Conservation (phyloP, 1,140 invertebrate genomes). For the Dendroctonus ponderosae region DNA sequence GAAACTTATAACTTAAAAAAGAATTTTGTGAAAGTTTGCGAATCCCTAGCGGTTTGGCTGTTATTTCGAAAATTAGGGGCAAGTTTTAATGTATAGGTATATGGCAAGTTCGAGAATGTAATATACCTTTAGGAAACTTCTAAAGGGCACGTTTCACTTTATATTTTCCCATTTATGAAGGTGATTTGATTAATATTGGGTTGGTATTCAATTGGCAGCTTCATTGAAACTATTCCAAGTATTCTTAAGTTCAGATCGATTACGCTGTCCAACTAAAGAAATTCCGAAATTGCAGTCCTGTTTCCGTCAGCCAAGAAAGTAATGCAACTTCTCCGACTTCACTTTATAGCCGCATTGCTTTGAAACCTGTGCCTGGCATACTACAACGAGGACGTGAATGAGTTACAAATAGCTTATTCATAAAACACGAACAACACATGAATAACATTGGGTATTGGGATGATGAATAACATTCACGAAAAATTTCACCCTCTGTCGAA, state of each 20-base stretch:
- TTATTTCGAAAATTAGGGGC: conserved; percentile 5
- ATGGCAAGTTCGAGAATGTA: conserved; percentile 1
- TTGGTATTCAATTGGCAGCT: background rate
- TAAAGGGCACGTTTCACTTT: background rate
- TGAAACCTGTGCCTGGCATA: conserved; percentile 45
- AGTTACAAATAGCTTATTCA: conserved; percentile 51
- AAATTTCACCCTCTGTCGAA: conserved; percentile 31
- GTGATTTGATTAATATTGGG: background rate
- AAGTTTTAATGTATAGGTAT: conserved; percentile 2
- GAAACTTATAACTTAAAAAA: too few relatives aligned
- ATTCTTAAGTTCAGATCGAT: conserved; percentile 4
- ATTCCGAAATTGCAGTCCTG: background rate
- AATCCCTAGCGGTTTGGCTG: background rate
- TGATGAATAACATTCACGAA: conserved; percentile 37
- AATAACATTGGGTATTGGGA: conserved; percentile 47
- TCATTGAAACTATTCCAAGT: background rate
- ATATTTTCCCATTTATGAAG: background rate
- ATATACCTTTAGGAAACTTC: conserved; percentile 6
- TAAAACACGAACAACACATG: conserved; percentile 53
- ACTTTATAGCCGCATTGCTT: conserved; percentile 48
- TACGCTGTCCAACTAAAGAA: conserved; percentile 2
- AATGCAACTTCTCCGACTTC: conserved; percentile 40
- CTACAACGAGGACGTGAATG: conserved; percentile 48
- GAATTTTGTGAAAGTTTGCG: too few relatives aligned
- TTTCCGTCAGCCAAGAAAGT: conserved; percentile 15